phyloP scores from a whole-genome alignment of 2,797 vertebrate species.

The Acropternis orthonyx region DNA sequence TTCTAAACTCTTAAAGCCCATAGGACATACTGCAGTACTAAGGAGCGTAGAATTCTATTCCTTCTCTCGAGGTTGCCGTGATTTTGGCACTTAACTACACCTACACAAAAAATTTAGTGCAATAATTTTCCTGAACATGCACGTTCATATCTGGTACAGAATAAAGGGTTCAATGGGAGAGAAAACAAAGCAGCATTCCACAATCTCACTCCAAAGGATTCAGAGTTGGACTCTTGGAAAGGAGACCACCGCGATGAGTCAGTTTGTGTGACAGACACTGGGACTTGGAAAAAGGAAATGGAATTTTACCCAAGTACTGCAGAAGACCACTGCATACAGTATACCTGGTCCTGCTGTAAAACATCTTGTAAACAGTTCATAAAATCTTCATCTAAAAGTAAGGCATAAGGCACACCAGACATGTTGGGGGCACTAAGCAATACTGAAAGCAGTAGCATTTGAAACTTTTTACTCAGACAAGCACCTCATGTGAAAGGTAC shows the following conservation, averaged over 20 bases:
- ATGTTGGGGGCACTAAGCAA: constrained; percentile 77
- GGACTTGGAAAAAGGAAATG: constrained; percentile 66
- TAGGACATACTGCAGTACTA: constrained; percentile 71
- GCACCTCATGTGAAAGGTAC: constrained; percentile 72
- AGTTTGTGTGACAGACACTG: constrained; percentile 47
- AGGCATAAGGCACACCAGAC: constrained; percentile 84
- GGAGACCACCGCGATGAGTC: constrained; percentile 52
- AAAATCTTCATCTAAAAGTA: constrained; percentile 79
- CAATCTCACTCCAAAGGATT: constrained; percentile 58
- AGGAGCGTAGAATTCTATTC: constrained; percentile 66
- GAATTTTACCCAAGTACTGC: constrained; percentile 75
- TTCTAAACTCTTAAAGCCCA: constrained; percentile 69
- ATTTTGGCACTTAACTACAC: constrained; percentile 72
- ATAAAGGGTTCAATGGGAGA: constrained; percentile 46
- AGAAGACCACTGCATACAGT: constrained; percentile 73
- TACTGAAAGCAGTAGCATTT: constrained; percentile 65
- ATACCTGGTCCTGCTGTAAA: constrained; percentile 77
- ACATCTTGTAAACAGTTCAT: constrained; percentile 81
- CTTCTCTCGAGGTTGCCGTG: constrained; percentile 65
- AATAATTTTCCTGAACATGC: constrained; percentile 71
- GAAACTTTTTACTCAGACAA: constrained; percentile 60
- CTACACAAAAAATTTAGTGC: constrained; percentile 69
- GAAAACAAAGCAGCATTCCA: constrained; percentile 72
- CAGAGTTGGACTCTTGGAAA: constrained; percentile 69
- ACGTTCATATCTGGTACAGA: constrained; percentile 67